Evolutionary conservation across 2,888 invertebrate species (phyloP).

Genomic region (Clanis bilineata): DNA sequence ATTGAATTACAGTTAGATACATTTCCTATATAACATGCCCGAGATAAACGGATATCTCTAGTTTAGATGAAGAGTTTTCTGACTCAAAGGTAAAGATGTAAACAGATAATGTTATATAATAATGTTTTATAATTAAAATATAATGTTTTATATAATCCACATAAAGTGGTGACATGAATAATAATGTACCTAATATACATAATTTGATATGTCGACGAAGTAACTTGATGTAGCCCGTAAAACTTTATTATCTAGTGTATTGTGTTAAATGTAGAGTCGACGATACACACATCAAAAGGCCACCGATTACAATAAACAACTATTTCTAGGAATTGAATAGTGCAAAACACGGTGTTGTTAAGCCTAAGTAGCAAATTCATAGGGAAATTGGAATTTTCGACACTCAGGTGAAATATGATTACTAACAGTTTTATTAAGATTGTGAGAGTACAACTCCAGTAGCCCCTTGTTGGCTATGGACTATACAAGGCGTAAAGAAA

Average conservation of each 20-base stretch:
- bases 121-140: no score
- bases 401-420: not conserved
- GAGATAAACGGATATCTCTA: not conserved
- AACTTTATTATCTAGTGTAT: not conserved
- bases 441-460: slow-evolving; percentile 11
- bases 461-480: slow-evolving; percentile 28
- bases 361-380: not conserved
- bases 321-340: slow-evolving; percentile 1
- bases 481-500: slow-evolving; percentile 36
- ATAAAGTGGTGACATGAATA: not conserved
- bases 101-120: no score
- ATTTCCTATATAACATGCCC: slow-evolving; percentile 26
- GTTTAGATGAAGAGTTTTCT: not conserved
- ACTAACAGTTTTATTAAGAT: not conserved
- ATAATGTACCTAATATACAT: not conserved
- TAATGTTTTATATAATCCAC: no score
- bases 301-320: slow-evolving; percentile 2
- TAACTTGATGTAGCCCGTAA: not conserved
- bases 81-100: not conserved
- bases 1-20: slow-evolving; percentile 28
- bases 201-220: not conserved
- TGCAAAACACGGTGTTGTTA: not conserved
- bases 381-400: not conserved
- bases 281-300: not conserved
- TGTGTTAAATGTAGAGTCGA: not conserved